A percentile compares a stretch with the other conserved stretches of the same genome.
Evolutionary conservation across 2,113 vertebrate species (phyloP).

Genomic region (Myiagra hebetior): DNA sequence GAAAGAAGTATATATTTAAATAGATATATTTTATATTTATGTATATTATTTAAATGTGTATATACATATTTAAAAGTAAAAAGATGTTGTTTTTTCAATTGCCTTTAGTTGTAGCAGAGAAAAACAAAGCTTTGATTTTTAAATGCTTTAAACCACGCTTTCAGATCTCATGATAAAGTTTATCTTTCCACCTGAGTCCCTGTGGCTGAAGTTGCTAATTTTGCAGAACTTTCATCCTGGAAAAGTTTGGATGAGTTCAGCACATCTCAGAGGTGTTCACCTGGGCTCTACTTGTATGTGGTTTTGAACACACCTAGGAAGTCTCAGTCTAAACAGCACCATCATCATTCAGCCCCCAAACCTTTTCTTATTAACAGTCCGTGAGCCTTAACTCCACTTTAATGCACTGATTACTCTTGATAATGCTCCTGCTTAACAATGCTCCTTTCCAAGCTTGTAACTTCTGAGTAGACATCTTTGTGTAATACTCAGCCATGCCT

Average conservation of each 20-base stretch:
- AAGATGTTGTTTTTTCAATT: neutral
- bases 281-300: accelerated
- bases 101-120: neutral
- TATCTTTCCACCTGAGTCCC: neutral
- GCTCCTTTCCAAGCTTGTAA: neutral
- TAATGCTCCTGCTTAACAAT: neutral
- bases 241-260: neutral
- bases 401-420: neutral
- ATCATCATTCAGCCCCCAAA: neutral
- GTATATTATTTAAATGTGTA: neutral
- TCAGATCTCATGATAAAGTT: neutral
- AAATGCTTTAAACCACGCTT: neutral
- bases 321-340: neutral
- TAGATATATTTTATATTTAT: neutral
- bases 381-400: neutral
- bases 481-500: neutral
- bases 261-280: neutral
- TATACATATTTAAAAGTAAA: neutral
- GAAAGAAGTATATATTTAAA: neutral
- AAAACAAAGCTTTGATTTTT: neutral
- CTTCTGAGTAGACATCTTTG: neutral
- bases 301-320: neutral
- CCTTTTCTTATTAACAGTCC: neutral
- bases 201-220: neutral
- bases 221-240: neutral